Evolutionary conservation across 2,113 vertebrate genomes (phyloP).

Genomic region (Onychostruthus taczanowskii): DNA sequence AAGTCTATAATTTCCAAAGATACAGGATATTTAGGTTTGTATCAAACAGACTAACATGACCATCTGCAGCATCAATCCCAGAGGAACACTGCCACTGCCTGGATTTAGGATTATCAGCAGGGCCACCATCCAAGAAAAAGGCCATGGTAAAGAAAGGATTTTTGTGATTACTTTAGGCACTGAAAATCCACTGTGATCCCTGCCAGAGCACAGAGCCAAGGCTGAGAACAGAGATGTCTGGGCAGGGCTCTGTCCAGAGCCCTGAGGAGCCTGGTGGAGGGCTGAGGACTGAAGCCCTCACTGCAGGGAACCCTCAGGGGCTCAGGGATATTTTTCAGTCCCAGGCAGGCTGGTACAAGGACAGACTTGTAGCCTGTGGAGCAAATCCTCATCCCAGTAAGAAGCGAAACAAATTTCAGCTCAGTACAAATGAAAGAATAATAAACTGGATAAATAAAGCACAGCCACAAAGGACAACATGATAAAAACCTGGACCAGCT

Average conservation of each 20-base stretch:
- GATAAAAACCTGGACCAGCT: slow-evolving; percentile 2
- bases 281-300: not conserved
- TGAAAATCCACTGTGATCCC: not conserved
- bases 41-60: not conserved
- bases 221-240: not conserved
- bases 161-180: not conserved
- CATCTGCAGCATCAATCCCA: not conserved
- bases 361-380: not conserved
- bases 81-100: not conserved
- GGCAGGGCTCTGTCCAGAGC: not conserved
- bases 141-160: not conserved
- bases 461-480: slow-evolving; percentile 41
- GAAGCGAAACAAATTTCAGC: not conserved
- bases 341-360: not conserved
- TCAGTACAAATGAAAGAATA: slow-evolving; percentile 35
- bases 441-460: slow-evolving; percentile 16
- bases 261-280: not conserved
- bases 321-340: not conserved
- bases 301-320: not conserved
- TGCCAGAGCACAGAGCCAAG: not conserved
- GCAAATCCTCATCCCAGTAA: slow-evolving; percentile 11
- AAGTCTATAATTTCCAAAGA: not conserved
- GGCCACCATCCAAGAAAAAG: not conserved
- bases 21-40: not conserved
- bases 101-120: not conserved